phyloP scores from a whole-genome alignment of 1,140 invertebrate genomes.

The Cylas formicarius region DNA sequence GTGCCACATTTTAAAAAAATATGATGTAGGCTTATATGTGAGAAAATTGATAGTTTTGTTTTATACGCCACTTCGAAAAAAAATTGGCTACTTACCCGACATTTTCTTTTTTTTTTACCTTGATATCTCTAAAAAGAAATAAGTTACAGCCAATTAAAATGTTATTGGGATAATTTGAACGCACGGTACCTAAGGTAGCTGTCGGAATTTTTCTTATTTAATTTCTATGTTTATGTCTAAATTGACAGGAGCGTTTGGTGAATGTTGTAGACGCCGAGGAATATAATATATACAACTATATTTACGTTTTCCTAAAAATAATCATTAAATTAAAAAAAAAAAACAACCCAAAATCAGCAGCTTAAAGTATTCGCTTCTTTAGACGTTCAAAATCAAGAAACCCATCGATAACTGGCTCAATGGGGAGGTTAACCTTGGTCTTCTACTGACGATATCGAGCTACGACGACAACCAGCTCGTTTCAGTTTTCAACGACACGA shows the following conservation, averaged over 20 bases:
- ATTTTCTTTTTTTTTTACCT: no score
- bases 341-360: not conserved
- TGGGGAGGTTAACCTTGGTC: conserved; percentile 29
- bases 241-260: not conserved
- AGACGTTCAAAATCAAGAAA: conserved; percentile 37
- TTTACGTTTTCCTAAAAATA: not conserved
- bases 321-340: not conserved
- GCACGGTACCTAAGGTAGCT: no score
- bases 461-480: conserved; percentile 30
- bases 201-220: not conserved
- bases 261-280: not conserved
- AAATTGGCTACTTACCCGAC: no score
- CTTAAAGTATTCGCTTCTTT: conserved; percentile 7
- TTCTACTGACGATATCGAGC: conserved; percentile 34
- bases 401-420: conserved; percentile 33
- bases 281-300: not conserved
- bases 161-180: no score
- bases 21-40: no score
- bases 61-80: no score
- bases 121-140: no score
- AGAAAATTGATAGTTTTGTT: no score
- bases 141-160: no score
- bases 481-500: conserved; percentile 28
- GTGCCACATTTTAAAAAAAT: no score
- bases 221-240: not conserved